phyloP scores from a whole-genome alignment of 1,140 invertebrate genomes.

The Leucophenga varia region DNA sequence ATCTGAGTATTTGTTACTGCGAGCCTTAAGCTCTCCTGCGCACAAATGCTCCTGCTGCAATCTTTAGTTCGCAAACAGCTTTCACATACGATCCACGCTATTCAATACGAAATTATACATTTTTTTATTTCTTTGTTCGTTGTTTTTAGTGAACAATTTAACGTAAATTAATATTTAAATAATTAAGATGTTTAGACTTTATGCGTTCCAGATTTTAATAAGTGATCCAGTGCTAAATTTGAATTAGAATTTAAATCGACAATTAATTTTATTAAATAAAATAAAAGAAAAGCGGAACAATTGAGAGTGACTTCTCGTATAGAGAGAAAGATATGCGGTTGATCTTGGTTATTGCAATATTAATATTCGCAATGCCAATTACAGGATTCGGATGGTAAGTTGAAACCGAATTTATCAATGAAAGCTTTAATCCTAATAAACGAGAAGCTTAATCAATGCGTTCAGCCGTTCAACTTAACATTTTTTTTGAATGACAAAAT shows the following conservation, averaged over 20 bases:
- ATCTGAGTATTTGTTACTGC: too few relatives aligned
- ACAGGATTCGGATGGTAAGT: slow-evolving; percentile 54
- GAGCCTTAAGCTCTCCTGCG: neutral
- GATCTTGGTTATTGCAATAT: slow-evolving; percentile 53
- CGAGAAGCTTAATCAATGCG: too few relatives aligned
- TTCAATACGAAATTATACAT: slow-evolving; percentile 35
- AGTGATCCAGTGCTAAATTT: neutral
- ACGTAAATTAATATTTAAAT: neutral
- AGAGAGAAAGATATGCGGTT: slow-evolving; percentile 54
- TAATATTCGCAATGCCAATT: slow-evolving; percentile 56
- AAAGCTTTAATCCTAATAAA: too few relatives aligned
- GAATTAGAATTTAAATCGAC: neutral
- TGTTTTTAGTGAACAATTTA: neutral
- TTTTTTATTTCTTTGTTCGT: slow-evolving; percentile 22
- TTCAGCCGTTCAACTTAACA: too few relatives aligned
- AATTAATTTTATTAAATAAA: neutral
- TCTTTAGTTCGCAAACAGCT: too few relatives aligned
- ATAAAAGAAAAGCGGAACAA: neutral
- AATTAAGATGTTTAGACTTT: neutral
- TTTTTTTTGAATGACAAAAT: too few relatives aligned
- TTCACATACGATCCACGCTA: neutral
- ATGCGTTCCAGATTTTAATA: too few relatives aligned
- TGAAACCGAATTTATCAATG: too few relatives aligned
- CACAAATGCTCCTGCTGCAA: too few relatives aligned
- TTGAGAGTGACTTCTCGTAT: too few relatives aligned